Evolutionary conservation across 1,140 invertebrate species (phyloP).

Genomic region (Drosophila quadrilineata): DNA sequence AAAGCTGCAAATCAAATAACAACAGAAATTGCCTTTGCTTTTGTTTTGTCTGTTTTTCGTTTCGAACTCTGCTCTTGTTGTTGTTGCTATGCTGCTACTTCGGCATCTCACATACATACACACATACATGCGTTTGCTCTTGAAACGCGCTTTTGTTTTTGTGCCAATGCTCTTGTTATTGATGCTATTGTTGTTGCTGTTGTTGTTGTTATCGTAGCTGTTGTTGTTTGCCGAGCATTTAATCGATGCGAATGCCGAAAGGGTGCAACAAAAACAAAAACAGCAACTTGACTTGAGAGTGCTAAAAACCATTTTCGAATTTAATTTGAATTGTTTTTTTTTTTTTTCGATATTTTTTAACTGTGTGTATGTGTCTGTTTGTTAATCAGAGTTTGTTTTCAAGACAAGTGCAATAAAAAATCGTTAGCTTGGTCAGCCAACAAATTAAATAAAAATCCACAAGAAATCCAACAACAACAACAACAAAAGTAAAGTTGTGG

Average conservation of each 20-base stretch:
- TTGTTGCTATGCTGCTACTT: not conserved
- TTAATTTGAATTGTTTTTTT: constrained; percentile 20
- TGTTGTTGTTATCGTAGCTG: constrained; percentile 15
- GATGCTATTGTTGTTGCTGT: not conserved
- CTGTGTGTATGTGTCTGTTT: too few relatives aligned
- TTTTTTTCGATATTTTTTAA: too few relatives aligned
- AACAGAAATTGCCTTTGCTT: constrained; percentile 21
- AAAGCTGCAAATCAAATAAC: constrained; percentile 30
- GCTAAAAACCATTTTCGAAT: constrained; percentile 5
- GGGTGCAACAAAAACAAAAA: constrained; percentile 32
- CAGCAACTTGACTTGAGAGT: constrained; percentile 16
- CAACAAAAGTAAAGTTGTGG: too few relatives aligned
- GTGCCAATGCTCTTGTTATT: too few relatives aligned
- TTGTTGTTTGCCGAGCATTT: constrained; percentile 12
- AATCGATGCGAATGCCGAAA: constrained; percentile 39
- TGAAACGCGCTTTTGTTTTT: constrained; percentile 5
- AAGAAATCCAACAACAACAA: constrained; percentile 29
- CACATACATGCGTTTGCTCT: constrained; percentile 12
- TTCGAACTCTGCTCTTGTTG: not conserved
- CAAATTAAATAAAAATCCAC: constrained; percentile 16
- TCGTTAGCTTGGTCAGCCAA: constrained; percentile 8
- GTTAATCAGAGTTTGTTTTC: too few relatives aligned
- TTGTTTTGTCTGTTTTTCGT: not conserved
- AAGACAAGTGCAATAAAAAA: constrained; percentile 67
- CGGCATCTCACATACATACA: too few relatives aligned